A percentile compares a stretch with the other conserved stretches of the same genome.
phyloP scores from a whole-genome alignment of 2,797 vertebrate species.

The Phataginus tetradactyla region DNA sequence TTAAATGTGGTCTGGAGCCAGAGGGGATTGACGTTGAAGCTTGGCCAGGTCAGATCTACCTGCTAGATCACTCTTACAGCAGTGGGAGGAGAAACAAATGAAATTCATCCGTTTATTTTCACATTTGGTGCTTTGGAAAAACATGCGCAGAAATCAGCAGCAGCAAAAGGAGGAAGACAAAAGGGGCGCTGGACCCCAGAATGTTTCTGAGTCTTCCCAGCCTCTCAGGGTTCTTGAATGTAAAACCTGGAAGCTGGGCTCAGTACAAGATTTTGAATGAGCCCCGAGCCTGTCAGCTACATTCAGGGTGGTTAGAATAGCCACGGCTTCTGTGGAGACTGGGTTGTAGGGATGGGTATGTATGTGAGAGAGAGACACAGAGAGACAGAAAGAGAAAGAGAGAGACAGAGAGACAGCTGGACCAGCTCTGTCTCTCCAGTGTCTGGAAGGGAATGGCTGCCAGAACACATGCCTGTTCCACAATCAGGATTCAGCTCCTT shows the following conservation, averaged over 20 bases:
- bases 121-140: not conserved
- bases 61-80: not conserved
- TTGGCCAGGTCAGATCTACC: not conserved
- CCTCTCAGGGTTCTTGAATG: not conserved
- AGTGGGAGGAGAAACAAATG: not conserved
- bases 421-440: not conserved
- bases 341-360: not conserved
- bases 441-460: not conserved
- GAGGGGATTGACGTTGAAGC: not conserved
- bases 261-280: not conserved
- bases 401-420: not conserved
- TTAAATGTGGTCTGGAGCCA: not conserved
- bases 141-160: not conserved
- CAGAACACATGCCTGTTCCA: not conserved
- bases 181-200: not conserved
- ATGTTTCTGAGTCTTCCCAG: not conserved
- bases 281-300: not conserved
- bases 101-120: not conserved
- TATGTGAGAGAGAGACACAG: not conserved
- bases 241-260: not conserved
- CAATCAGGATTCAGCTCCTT: slow-evolving; percentile 53
- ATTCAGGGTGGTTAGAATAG: not conserved
- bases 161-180: not conserved
- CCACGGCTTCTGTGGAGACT: not conserved
- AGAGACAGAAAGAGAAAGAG: not conserved